Evolutionary conservation across 2,797 vertebrate species (phyloP).

Genomic region (Coregonus suidteri): DNA sequence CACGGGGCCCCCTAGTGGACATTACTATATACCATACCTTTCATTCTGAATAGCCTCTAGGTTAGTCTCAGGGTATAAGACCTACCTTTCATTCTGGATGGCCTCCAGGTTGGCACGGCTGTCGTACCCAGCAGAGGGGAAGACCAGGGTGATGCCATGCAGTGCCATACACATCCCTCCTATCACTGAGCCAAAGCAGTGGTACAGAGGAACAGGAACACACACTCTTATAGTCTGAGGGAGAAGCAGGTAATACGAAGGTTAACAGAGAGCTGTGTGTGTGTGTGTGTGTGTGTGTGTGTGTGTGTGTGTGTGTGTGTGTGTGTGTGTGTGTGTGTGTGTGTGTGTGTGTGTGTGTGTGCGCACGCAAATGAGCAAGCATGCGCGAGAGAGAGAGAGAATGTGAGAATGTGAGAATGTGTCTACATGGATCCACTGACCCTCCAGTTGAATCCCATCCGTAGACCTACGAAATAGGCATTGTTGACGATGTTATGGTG

Average conservation of each 20-base stretch:
- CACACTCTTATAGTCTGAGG: slow-evolving; percentile 52
- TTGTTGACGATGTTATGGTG: slow-evolving; percentile 96
- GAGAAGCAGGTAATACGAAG: no score
- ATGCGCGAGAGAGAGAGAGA: no score
- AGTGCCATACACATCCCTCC: slow-evolving; percentile 79
- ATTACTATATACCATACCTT: no score
- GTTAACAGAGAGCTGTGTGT: no score
- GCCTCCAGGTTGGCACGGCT: slow-evolving; percentile 77
- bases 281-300: no score
- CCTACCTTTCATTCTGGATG: slow-evolving; percentile 83
- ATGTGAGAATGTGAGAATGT: no score
- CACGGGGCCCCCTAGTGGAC: no score
- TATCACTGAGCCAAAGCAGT: slow-evolving; percentile 84
- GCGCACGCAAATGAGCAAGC: no score
- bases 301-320: no score
- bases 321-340: no score
- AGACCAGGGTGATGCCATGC: slow-evolving; percentile 78
- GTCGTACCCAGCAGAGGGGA: slow-evolving; percentile 77
- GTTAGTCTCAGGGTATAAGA: not conserved
- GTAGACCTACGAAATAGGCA: slow-evolving; percentile 66
- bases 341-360: no score
- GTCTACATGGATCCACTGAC: slow-evolving; percentile 62
- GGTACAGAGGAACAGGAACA: slow-evolving; percentile 81
- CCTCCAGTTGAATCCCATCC: slow-evolving; percentile 66
- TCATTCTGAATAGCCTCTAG: not conserved